Base-by-base conservation (phyloP, 2,888 invertebrate genomes). In the Bembecia ichneumoniformis region DNA sequence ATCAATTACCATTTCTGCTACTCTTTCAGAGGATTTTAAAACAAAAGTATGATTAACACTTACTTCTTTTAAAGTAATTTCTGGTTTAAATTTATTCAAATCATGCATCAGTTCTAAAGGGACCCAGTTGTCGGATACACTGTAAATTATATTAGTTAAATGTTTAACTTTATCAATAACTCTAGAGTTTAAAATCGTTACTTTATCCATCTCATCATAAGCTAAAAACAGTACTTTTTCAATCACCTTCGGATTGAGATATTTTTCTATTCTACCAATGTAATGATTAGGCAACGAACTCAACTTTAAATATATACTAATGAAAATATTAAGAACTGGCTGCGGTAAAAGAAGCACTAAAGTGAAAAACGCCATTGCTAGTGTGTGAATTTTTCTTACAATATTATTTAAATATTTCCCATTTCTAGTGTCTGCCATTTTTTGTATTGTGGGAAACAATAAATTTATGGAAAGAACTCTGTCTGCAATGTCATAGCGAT, bases 401-500 rank as follows among this genome's bases (percentile, higher is more conserved):
- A 91, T 64, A 50, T 89, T 90, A 48, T 90, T 92, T n/a, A 95
- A 72, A 60, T 90, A 82, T 68, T 82, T 87, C 11, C 97, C 97
- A 74, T 93, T 94, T 15, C 89, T 90, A 11, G 93, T 91, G 47
- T 89, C 87, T 3, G 91, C 91, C 92, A 97, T 94, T 59, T 90
- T 87, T 77, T 97, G 96, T 43, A 98, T 80, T 0, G 97, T 95
- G 1, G 98, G 97, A 77, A 96, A 97, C 2, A 98, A 77, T 55
- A 96, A 78, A 74, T 93, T 93, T 53, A 90, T 87, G 57, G 91
- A 90, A n/a, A 82, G 74, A 35, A 93, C 70, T 60, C 87, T 88
- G 28, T 79, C 63, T 61, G 87, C 73, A 62, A 94, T 75, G 34
- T 80, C 68, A 3, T 89, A 80, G 55, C 91, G 79, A 57, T 92